These are phyloP conservation scores for Temnopleurus reevesii DNA, from an alignment of 53 echinoderm and acorn worm genomes.

Conservation along the genomic window DNA sequence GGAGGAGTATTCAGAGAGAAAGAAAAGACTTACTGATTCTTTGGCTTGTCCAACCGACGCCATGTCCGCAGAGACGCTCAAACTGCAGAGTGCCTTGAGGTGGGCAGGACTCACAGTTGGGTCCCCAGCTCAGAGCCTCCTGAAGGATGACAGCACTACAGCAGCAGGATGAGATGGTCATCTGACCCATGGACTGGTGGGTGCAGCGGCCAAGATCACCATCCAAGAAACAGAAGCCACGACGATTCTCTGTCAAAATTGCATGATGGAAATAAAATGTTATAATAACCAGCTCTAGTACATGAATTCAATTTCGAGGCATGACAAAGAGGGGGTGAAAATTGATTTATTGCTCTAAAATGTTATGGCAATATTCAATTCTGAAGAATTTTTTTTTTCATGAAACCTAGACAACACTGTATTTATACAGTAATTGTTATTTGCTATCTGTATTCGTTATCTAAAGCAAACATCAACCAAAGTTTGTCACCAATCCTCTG, in stretches of 20 bases:
- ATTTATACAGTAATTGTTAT: too few relatives aligned
- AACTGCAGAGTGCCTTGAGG: conserved; percentile 80
- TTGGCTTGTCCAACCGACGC: conserved; percentile 75
- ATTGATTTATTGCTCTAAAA: background rate
- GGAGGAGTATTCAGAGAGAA: too few relatives aligned
- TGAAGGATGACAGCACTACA: conserved; percentile 85
- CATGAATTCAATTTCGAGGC: too few relatives aligned
- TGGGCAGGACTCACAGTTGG: conserved; percentile 88
- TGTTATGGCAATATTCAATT: background rate
- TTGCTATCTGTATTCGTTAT: too few relatives aligned
- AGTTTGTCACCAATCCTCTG: too few relatives aligned
- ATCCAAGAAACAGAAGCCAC: conserved; percentile 87
- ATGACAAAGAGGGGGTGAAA: background rate
- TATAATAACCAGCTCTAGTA: too few relatives aligned
- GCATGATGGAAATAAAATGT: too few relatives aligned
- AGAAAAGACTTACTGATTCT: conserved; percentile 72
- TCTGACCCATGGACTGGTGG: conserved; percentile 76
- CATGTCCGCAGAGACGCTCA: conserved; percentile 75
- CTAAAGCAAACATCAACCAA: too few relatives aligned
- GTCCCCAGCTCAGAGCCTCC: conserved; percentile 84
- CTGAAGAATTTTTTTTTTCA: too few relatives aligned
- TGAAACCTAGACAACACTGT: too few relatives aligned
- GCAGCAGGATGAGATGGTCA: conserved; percentile 97
- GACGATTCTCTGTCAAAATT: conserved; percentile 73
- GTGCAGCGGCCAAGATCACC: conserved; percentile 83